phyloP scores from a whole-genome alignment of 2,888 invertebrate species.

The Entomobrya proxima region DNA sequence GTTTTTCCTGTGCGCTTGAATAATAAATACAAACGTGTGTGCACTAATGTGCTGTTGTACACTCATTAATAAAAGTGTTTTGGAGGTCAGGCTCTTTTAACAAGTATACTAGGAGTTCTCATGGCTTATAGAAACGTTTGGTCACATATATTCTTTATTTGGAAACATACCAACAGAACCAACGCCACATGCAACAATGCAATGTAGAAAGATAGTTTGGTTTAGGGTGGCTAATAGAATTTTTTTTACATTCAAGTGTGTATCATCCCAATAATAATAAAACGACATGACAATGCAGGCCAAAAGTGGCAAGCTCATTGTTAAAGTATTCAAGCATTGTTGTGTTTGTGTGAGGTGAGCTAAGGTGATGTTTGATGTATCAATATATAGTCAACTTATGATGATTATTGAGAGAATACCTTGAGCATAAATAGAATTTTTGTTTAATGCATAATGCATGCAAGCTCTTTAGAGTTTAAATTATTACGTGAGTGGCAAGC shows the following conservation, averaged over 20 bases:
- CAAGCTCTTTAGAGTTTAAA: neutral
- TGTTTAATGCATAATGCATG: conserved; percentile 38
- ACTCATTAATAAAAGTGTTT: conserved; percentile 60
- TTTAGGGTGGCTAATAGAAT: neutral
- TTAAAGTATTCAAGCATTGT: neutral
- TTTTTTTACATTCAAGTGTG: neutral
- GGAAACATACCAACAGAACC: conserved; percentile 22
- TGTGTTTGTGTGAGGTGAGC: neutral
- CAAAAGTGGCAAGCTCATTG: no score
- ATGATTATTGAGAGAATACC: conserved; percentile 26
- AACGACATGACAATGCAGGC: conserved; percentile 25
- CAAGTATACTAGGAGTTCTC: conserved; percentile 21
- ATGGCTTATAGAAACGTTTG: conserved; percentile 62
- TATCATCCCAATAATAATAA: no score
- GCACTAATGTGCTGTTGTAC: conserved; percentile 37
- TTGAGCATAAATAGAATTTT: conserved; percentile 28
- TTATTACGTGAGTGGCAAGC: conserved; percentile 15
- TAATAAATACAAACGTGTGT: neutral
- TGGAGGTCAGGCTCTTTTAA: conserved; percentile 63
- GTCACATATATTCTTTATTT: conserved; percentile 51
- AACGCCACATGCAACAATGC: no score
- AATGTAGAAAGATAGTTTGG: no score
- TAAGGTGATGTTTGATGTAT: no score
- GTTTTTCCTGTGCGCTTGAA: neutral
- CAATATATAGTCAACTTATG: conserved; percentile 31